Evolutionary conservation across 2,888 invertebrate species (phyloP).

Genomic region (Pheosia tremula): DNA sequence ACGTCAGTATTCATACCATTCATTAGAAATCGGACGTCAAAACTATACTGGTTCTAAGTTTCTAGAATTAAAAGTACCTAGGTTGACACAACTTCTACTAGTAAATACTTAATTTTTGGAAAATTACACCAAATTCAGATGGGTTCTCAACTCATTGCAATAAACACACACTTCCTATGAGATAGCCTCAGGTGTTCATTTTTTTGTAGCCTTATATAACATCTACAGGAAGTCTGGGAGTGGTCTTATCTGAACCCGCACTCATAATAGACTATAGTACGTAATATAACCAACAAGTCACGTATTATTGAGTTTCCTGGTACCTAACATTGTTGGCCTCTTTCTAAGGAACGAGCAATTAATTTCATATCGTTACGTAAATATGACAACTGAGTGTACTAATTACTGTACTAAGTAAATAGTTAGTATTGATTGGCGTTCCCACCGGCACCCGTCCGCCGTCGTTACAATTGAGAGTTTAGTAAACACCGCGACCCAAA

Average conservation of each 20-base stretch:
- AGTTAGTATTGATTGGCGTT: neutral
- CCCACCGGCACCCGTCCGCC: constrained; percentile 2
- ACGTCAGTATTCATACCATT: constrained; percentile 20
- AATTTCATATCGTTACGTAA: constrained; percentile 1
- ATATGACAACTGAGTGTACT: neutral
- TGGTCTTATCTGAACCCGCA: too few relatives aligned
- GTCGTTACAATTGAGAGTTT: neutral
- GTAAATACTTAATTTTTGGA: too few relatives aligned
- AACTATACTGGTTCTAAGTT: neutral
- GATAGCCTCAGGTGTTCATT: too few relatives aligned
- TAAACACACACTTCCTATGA: too few relatives aligned
- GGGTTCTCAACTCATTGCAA: too few relatives aligned
- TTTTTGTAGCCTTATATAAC: too few relatives aligned
- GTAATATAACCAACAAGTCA: too few relatives aligned
- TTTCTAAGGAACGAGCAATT: neutral
- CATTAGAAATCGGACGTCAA: constrained; percentile 12
- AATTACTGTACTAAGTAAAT: constrained; percentile 4
- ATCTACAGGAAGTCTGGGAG: too few relatives aligned
- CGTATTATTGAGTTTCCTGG: too few relatives aligned
- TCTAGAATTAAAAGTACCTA: neutral
- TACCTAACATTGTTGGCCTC: neutral
- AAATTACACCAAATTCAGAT: too few relatives aligned
- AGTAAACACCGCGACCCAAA: neutral
- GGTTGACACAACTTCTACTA: too few relatives aligned
- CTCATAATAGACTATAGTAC: too few relatives aligned